phyloP scores from a whole-genome alignment of 2,888 invertebrate genomes.

The Xanthostigma xanthostigma region DNA sequence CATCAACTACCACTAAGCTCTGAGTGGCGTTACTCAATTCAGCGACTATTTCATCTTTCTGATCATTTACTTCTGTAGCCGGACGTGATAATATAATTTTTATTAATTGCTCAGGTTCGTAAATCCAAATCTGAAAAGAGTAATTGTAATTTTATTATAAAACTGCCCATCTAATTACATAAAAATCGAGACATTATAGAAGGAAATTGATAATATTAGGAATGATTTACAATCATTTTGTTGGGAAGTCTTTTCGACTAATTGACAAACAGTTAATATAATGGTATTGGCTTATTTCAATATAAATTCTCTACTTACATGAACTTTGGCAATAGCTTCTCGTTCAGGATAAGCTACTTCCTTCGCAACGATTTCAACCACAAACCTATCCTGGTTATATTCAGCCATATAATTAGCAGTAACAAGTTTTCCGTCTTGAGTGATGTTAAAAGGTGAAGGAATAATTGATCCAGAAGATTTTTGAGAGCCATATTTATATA shows the following conservation, averaged over 20 bases:
- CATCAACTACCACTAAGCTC: conserved; percentile 64
- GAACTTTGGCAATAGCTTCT: conserved; percentile 59
- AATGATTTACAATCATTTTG: background rate
- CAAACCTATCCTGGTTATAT: conserved; percentile 77
- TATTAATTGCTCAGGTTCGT: conserved; percentile 69
- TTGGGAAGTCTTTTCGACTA: background rate
- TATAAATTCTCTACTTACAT: conserved; percentile 39
- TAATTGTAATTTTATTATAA: background rate
- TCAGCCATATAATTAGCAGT: conserved; percentile 76
- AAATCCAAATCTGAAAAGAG: conserved; percentile 66
- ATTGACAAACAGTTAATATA: background rate
- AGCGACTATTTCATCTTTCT: conserved; percentile 53
- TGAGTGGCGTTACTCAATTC: conserved; percentile 62
- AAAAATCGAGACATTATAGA: background rate
- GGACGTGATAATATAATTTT: conserved; percentile 72
- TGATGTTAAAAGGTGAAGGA: conserved; percentile 74
- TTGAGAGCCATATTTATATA: conserved; percentile 63
- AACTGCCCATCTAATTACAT: background rate
- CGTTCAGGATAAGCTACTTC: conserved; percentile 67
- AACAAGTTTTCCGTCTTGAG: conserved; percentile 50
- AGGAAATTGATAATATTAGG: no score
- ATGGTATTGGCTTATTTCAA: background rate
- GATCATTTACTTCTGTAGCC: conserved; percentile 57
- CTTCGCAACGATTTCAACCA: conserved; percentile 68
- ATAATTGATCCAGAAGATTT: conserved; percentile 73